These are phyloP conservation scores for Suricata suricatta DNA, from an alignment of 2,113 vertebrate genomes.

Conservation along the genomic window DNA sequence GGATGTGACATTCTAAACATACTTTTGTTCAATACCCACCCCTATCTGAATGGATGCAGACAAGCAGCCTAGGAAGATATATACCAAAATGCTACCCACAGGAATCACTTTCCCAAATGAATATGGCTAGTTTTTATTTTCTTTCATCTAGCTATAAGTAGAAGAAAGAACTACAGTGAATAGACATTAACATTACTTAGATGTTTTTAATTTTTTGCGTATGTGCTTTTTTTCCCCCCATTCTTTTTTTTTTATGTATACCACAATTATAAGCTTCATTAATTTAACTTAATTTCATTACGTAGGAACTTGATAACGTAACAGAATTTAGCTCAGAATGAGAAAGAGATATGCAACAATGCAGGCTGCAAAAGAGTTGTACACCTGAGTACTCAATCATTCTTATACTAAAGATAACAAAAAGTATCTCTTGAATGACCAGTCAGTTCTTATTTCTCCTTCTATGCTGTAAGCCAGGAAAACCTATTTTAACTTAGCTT, in stretches of 20 bases:
- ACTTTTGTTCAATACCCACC: neutral
- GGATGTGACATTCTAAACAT: neutral
- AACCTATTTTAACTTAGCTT: neutral
- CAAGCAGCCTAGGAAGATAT: neutral
- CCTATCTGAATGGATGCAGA: neutral
- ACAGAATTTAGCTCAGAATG: constrained; percentile 14
- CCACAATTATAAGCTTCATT: neutral
- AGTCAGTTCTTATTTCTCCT: neutral
- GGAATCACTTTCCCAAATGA: neutral
- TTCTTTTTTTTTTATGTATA: neutral
- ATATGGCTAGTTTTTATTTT: neutral
- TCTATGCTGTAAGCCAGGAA: neutral
- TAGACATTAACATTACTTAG: neutral
- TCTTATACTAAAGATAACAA: neutral
- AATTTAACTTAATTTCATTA: neutral
- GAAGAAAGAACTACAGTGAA: neutral
- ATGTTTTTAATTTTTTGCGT: neutral
- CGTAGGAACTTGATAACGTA: neutral
- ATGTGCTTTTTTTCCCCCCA: neutral
- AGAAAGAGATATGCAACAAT: neutral
- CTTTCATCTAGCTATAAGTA: neutral
- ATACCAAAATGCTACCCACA: neutral
- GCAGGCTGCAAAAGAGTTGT: neutral
- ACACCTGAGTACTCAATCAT: neutral
- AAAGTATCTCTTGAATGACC: neutral